Conservation (phyloP, 2,797 vertebrate genomes). For the Rhabdomys pumilio region DNA sequence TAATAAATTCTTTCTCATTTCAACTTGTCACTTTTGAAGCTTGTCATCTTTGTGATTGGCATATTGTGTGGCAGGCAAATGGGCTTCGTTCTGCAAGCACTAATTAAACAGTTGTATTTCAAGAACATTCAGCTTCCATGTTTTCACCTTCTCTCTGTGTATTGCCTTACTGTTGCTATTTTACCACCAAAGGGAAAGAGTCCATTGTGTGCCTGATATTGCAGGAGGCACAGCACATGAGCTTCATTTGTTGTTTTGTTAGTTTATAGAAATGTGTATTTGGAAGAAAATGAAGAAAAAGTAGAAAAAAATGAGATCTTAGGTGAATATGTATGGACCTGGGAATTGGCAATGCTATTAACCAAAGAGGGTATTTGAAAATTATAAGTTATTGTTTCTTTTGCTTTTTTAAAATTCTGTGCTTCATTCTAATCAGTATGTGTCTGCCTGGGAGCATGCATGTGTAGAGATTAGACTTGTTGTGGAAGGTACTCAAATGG, state of each 20-base stretch:
- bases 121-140: neutral
- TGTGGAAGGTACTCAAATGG: conserved; percentile 32
- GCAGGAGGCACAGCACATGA: neutral
- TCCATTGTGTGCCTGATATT: conserved; percentile 9
- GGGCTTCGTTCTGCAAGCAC: neutral
- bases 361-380: conserved; percentile 30
- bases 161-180: neutral
- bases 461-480: conserved; percentile 26
- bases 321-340: neutral
- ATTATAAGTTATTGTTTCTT: conserved; percentile 25
- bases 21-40: conserved; percentile 5
- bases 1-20: neutral
- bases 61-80: neutral
- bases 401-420: conserved; percentile 32
- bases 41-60: neutral
- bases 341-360: neutral
- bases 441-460: neutral
- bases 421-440: neutral
- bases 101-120: neutral
- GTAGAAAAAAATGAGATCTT: conserved; percentile 8
- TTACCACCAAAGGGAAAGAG: neutral
- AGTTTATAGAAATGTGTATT: neutral
- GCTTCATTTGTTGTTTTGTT: neutral
- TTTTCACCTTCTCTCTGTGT: neutral
- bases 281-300: conserved; percentile 18